Evolutionary conservation across 2,113 vertebrate genomes (phyloP), one percentile per base, ranked within the genome.

Genomic region (Thunnus maccoyii): DNA sequence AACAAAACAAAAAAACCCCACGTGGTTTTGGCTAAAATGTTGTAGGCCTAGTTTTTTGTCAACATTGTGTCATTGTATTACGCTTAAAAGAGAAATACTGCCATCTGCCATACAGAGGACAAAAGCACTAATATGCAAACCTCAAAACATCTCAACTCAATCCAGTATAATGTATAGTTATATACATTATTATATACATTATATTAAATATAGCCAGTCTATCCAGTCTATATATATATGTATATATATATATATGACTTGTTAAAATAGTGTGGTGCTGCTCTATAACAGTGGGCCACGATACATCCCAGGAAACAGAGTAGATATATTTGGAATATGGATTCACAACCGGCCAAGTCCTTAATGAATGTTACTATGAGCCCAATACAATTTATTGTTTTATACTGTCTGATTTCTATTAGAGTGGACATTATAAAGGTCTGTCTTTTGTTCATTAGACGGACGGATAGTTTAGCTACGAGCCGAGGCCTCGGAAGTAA

Each of bases 51-150:
- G 54, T 47, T 71, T 70, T 14, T 55, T 58, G 44, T 85, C 47
- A 54, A 63, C 25, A 44, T 48, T 50, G 54, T 86, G 66, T 85
- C 22, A 27, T 56, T 72, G 72, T 80, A 20, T 4, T 12, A 72
- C 4, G 7, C 5, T 6, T 27, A 22, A 78, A n/a, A 2, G 41
- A 70, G n/a, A 78, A 65, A 66, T 55, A 85, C 72, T 87, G 84
- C 87, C 82, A 77, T 75, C 67, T 78, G 60, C n/a, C 61, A 78
- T 13, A 0, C 27, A 72, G 55, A 88, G 61, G 72, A 69, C 27
- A 62, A 63, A 25, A 82, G 72, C 64, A 86, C 62, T 89, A 68
- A 88, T 85, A 90, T 89, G 80, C 83, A 87, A 89, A 70, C 82
- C 65, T 57, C 5, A 17, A 85, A 73, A 70, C 57, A 51, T 62